A percentile compares a stretch with the other conserved stretches of the same genome.
Evolutionary conservation across 2,888 invertebrate genomes (phyloP).

Genomic region (Drosophila falleni): DNA sequence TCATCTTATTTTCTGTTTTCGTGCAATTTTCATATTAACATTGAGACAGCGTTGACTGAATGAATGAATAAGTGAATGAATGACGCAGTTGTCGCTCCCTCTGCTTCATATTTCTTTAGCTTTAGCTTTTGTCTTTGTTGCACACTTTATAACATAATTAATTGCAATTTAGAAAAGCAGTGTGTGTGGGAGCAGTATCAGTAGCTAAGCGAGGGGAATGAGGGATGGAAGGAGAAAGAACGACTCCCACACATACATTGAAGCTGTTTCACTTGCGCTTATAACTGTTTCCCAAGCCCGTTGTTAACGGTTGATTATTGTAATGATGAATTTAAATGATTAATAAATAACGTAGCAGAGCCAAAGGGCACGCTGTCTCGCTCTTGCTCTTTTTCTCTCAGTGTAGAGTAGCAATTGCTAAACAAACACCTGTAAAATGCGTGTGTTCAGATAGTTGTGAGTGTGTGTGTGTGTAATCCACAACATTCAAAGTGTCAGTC

Average conservation of each 20-base stretch:
- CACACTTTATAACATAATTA: conserved; percentile 67
- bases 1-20: conserved; percentile 33
- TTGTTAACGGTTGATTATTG: conserved; percentile 82
- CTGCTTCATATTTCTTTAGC: conserved; percentile 27
- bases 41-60: conserved; percentile 56
- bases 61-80: conserved; percentile 51
- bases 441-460: conserved; percentile 48
- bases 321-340: conserved; percentile 82
- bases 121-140: conserved; percentile 34
- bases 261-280: conserved; percentile 73
- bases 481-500: conserved; percentile 70
- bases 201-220: background rate
- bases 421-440: conserved; percentile 68
- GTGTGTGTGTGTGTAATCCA: conserved; percentile 41
- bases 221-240: conserved; percentile 10
- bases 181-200: conserved; percentile 18
- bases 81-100: conserved; percentile 41
- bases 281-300: conserved; percentile 75
- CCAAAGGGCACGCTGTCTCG: conserved; percentile 35
- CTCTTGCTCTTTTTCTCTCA: background rate
- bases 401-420: conserved; percentile 19
- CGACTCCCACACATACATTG: conserved; percentile 55
- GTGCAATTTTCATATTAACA: conserved; percentile 81
- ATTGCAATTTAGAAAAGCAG: conserved; percentile 74
- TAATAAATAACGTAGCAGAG: conserved; percentile 71